Evolutionary conservation across 2,888 invertebrate genomes (phyloP).

Genomic region (Neoscelio sp.): DNA sequence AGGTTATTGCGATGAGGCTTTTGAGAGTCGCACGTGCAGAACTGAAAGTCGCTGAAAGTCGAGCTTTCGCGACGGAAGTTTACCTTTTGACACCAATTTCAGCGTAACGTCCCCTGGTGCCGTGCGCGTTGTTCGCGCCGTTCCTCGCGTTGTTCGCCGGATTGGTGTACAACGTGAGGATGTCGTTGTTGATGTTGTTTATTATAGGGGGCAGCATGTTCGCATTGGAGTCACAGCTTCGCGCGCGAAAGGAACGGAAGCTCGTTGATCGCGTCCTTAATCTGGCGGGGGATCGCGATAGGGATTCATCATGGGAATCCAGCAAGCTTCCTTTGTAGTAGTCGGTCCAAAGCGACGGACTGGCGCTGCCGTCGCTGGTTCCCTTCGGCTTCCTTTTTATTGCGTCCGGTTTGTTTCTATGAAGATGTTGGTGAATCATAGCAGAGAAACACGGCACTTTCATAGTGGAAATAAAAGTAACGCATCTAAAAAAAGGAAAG

Average conservation of each 20-base stretch:
- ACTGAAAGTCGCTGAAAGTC: no score
- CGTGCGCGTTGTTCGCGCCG: conserved; percentile 71
- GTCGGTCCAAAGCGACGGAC: conserved; percentile 29
- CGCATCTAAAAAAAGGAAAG: conserved; percentile 40
- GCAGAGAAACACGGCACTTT: conserved; percentile 58
- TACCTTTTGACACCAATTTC: conserved; percentile 82
- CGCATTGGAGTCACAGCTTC: conserved; percentile 55
- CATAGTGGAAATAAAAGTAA: conserved; percentile 22
- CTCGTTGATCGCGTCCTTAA: conserved; percentile 49
- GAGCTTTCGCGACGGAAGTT: no score
- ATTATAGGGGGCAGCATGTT: conserved; percentile 81
- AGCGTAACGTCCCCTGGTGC: conserved; percentile 80
- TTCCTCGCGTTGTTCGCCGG: conserved; percentile 75
- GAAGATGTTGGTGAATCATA: conserved; percentile 52
- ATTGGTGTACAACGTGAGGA: conserved; percentile 80
- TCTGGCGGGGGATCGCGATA: conserved; percentile 38
- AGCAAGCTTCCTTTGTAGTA: conserved; percentile 9
- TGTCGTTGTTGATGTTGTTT: conserved; percentile 81
- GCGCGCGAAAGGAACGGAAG: conserved; percentile 54
- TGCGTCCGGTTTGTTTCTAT: conserved; percentile 30
- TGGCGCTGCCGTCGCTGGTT: conserved; percentile 30
- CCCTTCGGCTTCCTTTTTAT: conserved; percentile 6
- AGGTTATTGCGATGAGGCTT: no score
- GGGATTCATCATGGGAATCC: conserved; percentile 45
- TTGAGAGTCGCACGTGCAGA: no score